Percentiles rank a stretch among this genome's conserved stretches.
Conservation (phyloP, 2,797 vertebrate genomes). For the Anguilla anguilla region DNA sequence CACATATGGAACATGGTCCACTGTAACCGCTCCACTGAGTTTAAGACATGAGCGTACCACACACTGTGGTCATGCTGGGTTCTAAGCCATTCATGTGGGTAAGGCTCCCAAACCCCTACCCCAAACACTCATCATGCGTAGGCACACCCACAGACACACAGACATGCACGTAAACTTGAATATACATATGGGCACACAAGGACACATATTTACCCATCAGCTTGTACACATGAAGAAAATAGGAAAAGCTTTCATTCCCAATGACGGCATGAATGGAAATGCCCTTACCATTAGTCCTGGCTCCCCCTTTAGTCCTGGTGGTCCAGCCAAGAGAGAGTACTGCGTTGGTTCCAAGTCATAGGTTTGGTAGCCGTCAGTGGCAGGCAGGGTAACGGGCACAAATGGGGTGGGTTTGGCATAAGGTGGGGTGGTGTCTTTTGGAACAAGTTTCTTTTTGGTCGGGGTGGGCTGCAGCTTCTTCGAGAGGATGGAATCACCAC, state of each 20-base stretch:
- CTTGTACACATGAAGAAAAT: not conserved
- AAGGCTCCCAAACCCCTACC: slow-evolving; percentile 28
- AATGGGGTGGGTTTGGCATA: slow-evolving; percentile 60
- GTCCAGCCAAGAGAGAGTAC: slow-evolving; percentile 78
- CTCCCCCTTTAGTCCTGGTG: slow-evolving; percentile 88
- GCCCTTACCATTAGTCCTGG: slow-evolving; percentile 84
- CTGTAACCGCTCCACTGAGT: slow-evolving; percentile 10
- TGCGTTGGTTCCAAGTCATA: slow-evolving; percentile 83
- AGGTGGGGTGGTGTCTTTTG: slow-evolving; percentile 52
- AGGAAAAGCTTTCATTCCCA: not conserved
- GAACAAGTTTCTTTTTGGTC: slow-evolving; percentile 60
- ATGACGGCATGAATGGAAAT: slow-evolving; percentile 11
- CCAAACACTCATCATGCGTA: slow-evolving; percentile 30
- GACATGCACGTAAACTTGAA: slow-evolving; percentile 55
- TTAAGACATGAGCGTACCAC: slow-evolving; percentile 18
- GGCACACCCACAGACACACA: slow-evolving; percentile 4
- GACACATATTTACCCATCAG: not conserved
- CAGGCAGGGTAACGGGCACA: slow-evolving; percentile 71
- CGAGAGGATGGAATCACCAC: slow-evolving; percentile 30
- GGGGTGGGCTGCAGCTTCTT: slow-evolving; percentile 53
- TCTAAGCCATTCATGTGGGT: not conserved
- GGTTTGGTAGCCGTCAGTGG: slow-evolving; percentile 79
- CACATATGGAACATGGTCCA: slow-evolving; percentile 25
- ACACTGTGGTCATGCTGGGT: slow-evolving; percentile 4
- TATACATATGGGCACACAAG: slow-evolving; percentile 35